Conservation (phyloP, 2,888 invertebrate genomes). For the Cryptocephalus primarius region DNA sequence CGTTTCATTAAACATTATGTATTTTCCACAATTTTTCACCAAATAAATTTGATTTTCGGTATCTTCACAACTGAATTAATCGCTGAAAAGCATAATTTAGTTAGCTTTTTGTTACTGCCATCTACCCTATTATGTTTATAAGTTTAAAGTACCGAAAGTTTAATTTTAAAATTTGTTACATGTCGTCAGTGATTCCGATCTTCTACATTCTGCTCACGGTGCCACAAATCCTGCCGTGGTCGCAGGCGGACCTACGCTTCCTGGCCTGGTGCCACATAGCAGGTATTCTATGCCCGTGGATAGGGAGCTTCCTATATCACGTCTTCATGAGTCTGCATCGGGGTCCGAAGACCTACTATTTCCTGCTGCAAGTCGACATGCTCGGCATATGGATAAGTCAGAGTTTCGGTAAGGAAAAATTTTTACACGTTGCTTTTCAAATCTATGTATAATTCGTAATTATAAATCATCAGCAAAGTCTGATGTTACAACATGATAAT, state of each 20-base stretch:
- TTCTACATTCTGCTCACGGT: conserved; percentile 71
- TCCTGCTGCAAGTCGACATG: conserved; percentile 79
- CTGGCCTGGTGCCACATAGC: conserved; percentile 77
- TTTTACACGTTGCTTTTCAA: too few species aligned
- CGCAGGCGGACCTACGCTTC: conserved; percentile 51
- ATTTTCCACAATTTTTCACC: too few species aligned
- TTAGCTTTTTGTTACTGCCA: too few species aligned
- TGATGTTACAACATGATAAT: too few species aligned
- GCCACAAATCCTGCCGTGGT: conserved; percentile 72
- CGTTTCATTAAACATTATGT: too few species aligned
- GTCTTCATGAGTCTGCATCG: conserved; percentile 80
- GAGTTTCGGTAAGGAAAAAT: conserved; percentile 63
- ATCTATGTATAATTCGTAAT: too few species aligned
- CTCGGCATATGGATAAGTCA: conserved; percentile 89
- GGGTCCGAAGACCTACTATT: conserved; percentile 64
- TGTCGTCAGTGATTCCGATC: conserved; percentile 64
- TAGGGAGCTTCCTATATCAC: conserved; percentile 79
- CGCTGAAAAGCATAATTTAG: too few species aligned
- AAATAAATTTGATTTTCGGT: too few species aligned
- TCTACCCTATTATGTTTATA: too few species aligned
- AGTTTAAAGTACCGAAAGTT: too few species aligned
- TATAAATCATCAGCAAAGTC: too few species aligned
- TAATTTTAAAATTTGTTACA: background rate
- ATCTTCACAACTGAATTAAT: too few species aligned
- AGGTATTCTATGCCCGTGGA: conserved; percentile 77